phyloP scores from a whole-genome alignment of 2,797 vertebrate species.

The Centroberyx gerrardi region DNA sequence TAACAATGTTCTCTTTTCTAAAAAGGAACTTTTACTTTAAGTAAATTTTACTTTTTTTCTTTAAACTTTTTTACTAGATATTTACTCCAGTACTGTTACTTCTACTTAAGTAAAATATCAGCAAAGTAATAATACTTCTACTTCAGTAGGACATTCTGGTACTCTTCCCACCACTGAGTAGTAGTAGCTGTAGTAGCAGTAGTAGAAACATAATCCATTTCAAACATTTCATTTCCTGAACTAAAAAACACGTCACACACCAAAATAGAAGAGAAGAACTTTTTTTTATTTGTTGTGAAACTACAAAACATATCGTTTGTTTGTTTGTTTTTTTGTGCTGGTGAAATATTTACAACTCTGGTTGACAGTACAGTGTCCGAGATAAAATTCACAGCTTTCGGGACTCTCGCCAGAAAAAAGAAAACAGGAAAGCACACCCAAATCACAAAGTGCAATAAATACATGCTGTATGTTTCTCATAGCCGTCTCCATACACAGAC shows the following conservation, averaged over 20 bases:
- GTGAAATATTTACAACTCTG: conserved; percentile 90
- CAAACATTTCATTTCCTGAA: too few species aligned
- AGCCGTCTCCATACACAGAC: conserved; percentile 59
- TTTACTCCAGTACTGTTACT: too few species aligned
- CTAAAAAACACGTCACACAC: conserved; percentile 4
- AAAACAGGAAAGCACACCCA: conserved; percentile 78
- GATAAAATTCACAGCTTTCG: conserved; percentile 90
- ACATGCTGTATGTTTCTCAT: conserved; percentile 79
- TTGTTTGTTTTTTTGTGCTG: conserved; percentile 81
- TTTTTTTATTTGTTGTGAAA: conserved; percentile 88
- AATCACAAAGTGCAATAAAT: conserved; percentile 91
- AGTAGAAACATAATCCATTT: too few species aligned
- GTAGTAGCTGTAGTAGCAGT: too few species aligned
- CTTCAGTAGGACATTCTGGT: too few species aligned
- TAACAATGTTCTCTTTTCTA: too few species aligned
- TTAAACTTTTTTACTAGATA: too few species aligned
- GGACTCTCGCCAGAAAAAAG: conserved; percentile 80
- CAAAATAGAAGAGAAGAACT: conserved; percentile 80
- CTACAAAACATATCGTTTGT: conserved; percentile 86
- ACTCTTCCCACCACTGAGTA: too few species aligned
- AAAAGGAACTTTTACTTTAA: too few species aligned
- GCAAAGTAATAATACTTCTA: too few species aligned
- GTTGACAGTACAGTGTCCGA: conserved; percentile 86
- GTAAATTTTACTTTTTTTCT: too few species aligned
- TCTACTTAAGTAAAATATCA: too few species aligned